Conservation (phyloP, 2,113 vertebrate species). For the Ammodytes marinus region DNA sequence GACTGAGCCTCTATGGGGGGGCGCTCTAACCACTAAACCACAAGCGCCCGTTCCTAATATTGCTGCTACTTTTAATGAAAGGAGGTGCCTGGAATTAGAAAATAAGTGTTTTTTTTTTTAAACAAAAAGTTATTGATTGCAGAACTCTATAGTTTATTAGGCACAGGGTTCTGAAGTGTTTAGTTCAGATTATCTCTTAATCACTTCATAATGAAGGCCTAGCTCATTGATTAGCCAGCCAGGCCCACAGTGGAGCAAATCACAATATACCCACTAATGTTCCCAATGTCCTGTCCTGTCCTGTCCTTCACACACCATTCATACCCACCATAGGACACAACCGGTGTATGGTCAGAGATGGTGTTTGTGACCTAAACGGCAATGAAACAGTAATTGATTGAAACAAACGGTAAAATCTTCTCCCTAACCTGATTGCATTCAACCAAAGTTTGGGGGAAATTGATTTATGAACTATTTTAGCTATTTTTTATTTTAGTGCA, state of each 20-base stretch:
- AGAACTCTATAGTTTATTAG: slow-evolving; percentile 39
- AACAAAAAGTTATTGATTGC: slow-evolving; percentile 73
- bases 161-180: slow-evolving; percentile 31
- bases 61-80: slow-evolving; percentile 32
- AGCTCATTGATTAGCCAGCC: slow-evolving; percentile 76
- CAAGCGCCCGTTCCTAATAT: too few relatives aligned
- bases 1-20: too few relatives aligned
- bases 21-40: too few relatives aligned
- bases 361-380: not conserved
- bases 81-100: slow-evolving; percentile 42
- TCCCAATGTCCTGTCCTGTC: slow-evolving; percentile 35
- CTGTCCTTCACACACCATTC: not conserved
- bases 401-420: too few relatives aligned
- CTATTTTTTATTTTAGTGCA: too few relatives aligned
- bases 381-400: too few relatives aligned
- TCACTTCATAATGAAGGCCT: slow-evolving; percentile 79
- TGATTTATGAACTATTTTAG: too few relatives aligned
- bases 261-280: slow-evolving; percentile 32
- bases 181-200: slow-evolving; percentile 78
- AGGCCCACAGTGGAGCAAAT: slow-evolving; percentile 55
- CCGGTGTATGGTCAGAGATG: too few relatives aligned
- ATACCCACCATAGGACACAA: too few relatives aligned
- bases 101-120: slow-evolving; percentile 28
- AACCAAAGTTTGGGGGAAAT: too few relatives aligned
- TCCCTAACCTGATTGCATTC: too few relatives aligned